These are phyloP conservation scores for Lamellibrachia columna DNA, from an alignment of 2,888 invertebrate species.

Conservation along the genomic window DNA sequence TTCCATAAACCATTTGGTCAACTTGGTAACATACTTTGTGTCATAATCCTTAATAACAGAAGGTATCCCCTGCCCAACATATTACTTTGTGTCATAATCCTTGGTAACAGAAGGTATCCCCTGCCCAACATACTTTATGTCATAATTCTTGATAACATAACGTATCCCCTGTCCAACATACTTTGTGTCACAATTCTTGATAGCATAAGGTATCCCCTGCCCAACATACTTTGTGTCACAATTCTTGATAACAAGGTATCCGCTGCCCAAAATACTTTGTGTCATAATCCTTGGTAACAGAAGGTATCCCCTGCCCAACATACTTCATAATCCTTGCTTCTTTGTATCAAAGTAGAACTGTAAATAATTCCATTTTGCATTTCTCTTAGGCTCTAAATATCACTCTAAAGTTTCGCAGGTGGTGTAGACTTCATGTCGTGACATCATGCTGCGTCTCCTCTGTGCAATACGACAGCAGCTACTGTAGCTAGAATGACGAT, in stretches of 20 bases:
- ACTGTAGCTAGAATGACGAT: not conserved
- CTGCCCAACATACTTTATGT: not conserved
- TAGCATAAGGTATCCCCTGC: not conserved
- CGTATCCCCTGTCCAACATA: not conserved
- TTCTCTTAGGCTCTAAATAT: not conserved
- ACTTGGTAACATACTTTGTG: too few species aligned
- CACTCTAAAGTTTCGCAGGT: not conserved
- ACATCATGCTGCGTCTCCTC: not conserved
- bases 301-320: too few species aligned
- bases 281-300: too few species aligned
- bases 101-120: too few species aligned
- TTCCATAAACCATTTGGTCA: not conserved
- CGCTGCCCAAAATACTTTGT: too few species aligned
- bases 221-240: not conserved
- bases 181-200: not conserved
- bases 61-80: too few species aligned
- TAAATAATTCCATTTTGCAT: not conserved
- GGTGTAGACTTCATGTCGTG: not conserved
- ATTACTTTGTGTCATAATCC: too few species aligned
- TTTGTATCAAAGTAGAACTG: not conserved
- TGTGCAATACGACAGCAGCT: not conserved
- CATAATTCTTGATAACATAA: not conserved
- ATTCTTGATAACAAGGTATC: too few species aligned
- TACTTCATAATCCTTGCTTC: not conserved
- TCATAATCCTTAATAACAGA: too few species aligned